phyloP scores from a whole-genome alignment of 2,113 vertebrate species.

The Callithrix jacchus region DNA sequence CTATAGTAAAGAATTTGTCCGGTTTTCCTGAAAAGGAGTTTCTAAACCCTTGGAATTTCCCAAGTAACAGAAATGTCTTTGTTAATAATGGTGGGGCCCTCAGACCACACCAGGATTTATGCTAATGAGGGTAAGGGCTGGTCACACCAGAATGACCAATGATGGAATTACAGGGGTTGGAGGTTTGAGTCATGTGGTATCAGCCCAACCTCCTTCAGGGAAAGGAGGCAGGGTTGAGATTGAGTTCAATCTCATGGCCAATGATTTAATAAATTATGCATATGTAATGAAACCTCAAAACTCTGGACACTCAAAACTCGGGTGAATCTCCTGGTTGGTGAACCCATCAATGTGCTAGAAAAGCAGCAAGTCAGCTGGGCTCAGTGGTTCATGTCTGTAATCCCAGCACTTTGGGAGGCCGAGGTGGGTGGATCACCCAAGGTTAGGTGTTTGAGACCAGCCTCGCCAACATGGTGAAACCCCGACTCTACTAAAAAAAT shows the following conservation, averaged over 20 bases:
- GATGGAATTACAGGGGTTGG: neutral
- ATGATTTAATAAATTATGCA: neutral
- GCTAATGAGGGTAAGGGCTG: neutral
- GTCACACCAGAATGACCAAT: neutral
- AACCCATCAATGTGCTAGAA: neutral
- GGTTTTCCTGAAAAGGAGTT: neutral
- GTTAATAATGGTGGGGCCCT: neutral
- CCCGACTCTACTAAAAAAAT: no score
- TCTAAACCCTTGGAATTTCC: neutral
- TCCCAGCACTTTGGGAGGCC: no score
- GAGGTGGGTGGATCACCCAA: no score
- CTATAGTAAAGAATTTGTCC: neutral
- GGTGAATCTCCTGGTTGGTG: neutral
- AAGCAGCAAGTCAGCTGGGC: no score
- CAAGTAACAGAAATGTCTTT: neutral
- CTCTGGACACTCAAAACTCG: neutral
- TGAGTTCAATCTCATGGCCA: neutral
- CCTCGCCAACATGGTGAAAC: no score
- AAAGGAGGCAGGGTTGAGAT: neutral
- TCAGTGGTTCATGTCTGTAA: no score
- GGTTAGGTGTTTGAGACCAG: no score
- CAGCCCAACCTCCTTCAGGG: neutral
- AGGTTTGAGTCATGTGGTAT: neutral
- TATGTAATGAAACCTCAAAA: neutral
- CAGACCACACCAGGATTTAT: neutral